Conservation (phyloP, 1,140 invertebrate species). For the Idris sp. region DNA sequence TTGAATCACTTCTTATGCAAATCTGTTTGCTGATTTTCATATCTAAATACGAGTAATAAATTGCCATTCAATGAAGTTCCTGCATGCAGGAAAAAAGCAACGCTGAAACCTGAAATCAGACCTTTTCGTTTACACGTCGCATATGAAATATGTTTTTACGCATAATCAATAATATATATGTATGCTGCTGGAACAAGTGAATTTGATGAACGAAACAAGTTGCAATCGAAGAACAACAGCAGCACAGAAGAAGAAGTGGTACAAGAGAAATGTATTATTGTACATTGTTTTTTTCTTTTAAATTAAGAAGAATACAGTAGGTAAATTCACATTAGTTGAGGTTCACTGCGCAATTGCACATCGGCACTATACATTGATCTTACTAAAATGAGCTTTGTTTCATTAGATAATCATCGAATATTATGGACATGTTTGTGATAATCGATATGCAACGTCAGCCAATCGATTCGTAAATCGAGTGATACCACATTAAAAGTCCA, state of each 20-base stretch:
- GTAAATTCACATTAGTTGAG: too few relatives aligned
- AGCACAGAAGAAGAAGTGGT: conserved; percentile 1
- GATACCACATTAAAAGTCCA: conserved; percentile 52
- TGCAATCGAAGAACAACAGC: conserved; percentile 10
- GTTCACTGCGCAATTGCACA: too few relatives aligned
- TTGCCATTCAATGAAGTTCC: conserved; percentile 4
- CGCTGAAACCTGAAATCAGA: too few relatives aligned
- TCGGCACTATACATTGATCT: too few relatives aligned
- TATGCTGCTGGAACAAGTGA: conserved; percentile 9
- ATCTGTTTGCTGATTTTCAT: conserved; percentile 32
- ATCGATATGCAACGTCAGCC: conserved; percentile 24
- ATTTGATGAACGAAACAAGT: conserved; percentile 26
- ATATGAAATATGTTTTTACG: too few relatives aligned
- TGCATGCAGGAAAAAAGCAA: not conserved
- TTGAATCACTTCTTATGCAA: conserved; percentile 41
- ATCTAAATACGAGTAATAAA: conserved; percentile 33
- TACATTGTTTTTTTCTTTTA: too few relatives aligned
- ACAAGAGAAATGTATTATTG: too few relatives aligned
- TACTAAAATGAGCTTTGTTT: conserved; percentile 30
- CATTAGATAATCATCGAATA: conserved; percentile 29
- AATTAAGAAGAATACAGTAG: too few relatives aligned
- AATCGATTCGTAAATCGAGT: conserved; percentile 46
- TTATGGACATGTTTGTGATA: conserved; percentile 42
- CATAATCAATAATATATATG: too few relatives aligned
- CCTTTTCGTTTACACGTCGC: too few relatives aligned